Evolutionary conservation across 2,888 invertebrate species (phyloP), one percentile per base, ranked within the genome.

Genomic region (Mamestra brassicae): DNA sequence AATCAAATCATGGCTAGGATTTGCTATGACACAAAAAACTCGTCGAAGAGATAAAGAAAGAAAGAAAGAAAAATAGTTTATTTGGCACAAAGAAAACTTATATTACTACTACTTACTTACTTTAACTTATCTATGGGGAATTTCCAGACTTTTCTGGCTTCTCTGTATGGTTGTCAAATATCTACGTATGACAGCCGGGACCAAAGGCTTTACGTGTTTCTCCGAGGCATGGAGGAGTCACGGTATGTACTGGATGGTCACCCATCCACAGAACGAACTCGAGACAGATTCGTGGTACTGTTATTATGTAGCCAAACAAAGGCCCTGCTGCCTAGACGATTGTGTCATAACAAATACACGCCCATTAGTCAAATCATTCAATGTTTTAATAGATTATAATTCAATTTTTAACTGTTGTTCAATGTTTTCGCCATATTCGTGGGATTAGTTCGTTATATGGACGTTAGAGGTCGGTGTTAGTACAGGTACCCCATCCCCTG

Each of bases 321-420:
- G 10, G 4, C 5, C 13, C 5, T n/a, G 45, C 34, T 42, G 26
- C 45, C 8, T 58, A 10, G 17, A 47, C 58, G 2, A 10, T 63
- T 50, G 79, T 83, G 83, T 78, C 83, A 50, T 78, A 69, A 50
- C 42, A 83, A 54, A 83, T 77, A 36, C 36, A 17, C 1, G 54
- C 54, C 66, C 58, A 57, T 61, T 85, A 78, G 87, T 71, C 54
- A 64, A 67, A 4, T 66, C 71, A 74, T 55, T 87, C 60, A 83
- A 69, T 83, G 71, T 87, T 85, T 71, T 81, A 73, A 67, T 85
- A 81, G 66, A 85, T 71, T 81, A 77, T 79, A 71, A 78, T 83
- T 75, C 85, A 64, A 73, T 85, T 77, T 11, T 61, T 82, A 70
- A 73, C 64, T 87, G 84, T 87, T 86, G 76, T 87, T 81, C 67